Evolutionary conservation across 2,888 invertebrate species (phyloP), one percentile per base, ranked within the genome.

Genomic region (Stenodema calcarata): DNA sequence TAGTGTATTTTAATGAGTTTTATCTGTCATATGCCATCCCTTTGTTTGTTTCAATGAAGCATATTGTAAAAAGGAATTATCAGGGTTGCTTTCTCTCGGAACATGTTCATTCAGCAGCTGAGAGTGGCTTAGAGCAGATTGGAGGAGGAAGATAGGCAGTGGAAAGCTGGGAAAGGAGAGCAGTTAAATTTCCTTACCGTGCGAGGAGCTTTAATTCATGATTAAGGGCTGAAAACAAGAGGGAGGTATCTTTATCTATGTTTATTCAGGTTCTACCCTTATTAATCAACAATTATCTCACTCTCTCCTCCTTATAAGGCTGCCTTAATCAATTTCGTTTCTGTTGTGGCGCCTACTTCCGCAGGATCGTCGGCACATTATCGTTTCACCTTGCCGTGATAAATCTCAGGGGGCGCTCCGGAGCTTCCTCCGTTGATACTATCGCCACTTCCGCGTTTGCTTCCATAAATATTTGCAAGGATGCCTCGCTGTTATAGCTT

Each of bases 201-300:
- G 35, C 78, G 44, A 44, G 78, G n/a, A 23, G 44, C 78, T 78
- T 41, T 78, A 78, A 78, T 78, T 78, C 78, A 78, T 18, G 42
- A 41, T 78, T 78, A 78, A 44, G 78, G 78, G 78, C 18, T 78
- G 41, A 18, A 12, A 78, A 41, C 78, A 42, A 23, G 42, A 44
- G 18, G 27, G 23, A 78, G 78, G 78, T 78, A 78, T 78, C 78
- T 78, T 78, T 78, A 78, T 78, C 78, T 78, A 41, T 78, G 78
- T 78, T 78, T 78, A 78, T 78, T 78, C 78, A 78, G 78, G 78
- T 78, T 42, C 44, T 44, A 78, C 2, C 78, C 78, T 42, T 78
- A 78, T 78, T 78, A 78, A 78, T 78, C 78, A 78, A 78, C 78
- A 78, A 42, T 78, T 78, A 78, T 44, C 78, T 78, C n/a, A n/a